These are phyloP conservation scores for Drosophila infuscata DNA, from an alignment of 2,888 invertebrate genomes.

Conservation along the genomic window DNA sequence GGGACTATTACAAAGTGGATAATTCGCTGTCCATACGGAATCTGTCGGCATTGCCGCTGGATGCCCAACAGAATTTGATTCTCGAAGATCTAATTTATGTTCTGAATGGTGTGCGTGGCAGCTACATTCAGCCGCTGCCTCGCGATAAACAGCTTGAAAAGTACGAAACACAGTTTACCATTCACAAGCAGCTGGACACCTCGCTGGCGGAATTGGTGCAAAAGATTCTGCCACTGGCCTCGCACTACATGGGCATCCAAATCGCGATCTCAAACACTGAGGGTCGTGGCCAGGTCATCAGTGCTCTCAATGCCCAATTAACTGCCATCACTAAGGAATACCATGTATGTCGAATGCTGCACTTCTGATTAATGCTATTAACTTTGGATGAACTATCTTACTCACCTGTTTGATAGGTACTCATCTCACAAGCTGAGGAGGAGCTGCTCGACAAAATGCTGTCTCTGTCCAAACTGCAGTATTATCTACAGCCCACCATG, in stretches of 20 bases:
- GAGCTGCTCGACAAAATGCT: slow-evolving; percentile 90
- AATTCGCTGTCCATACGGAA: slow-evolving; percentile 64
- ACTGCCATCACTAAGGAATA: slow-evolving; percentile 92
- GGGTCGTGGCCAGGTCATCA: slow-evolving; percentile 95
- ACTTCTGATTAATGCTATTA: not conserved
- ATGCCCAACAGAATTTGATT: slow-evolving; percentile 92
- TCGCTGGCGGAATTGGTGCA: slow-evolving; percentile 86
- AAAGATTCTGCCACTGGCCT: slow-evolving; percentile 93
- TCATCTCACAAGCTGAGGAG: slow-evolving; percentile 93
- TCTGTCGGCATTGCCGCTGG: slow-evolving; percentile 87
- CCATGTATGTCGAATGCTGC: slow-evolving; percentile 86
- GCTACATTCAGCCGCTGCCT: slow-evolving; percentile 86
- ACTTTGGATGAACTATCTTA: not conserved
- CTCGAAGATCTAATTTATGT: slow-evolving; percentile 93
- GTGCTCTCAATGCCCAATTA: slow-evolving; percentile 95
- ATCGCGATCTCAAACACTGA: slow-evolving; percentile 87
- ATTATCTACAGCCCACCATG: slow-evolving; percentile 94
- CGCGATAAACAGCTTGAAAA: slow-evolving; percentile 4
- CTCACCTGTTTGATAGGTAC: slow-evolving; percentile 75
- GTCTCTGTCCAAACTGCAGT: slow-evolving; percentile 95
- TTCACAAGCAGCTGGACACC: slow-evolving; percentile 90
- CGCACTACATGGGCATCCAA: slow-evolving; percentile 94
- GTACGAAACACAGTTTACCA: slow-evolving; percentile 87
- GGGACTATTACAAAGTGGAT: slow-evolving; percentile 82
- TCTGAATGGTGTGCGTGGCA: slow-evolving; percentile 90